A percentile compares a stretch with the other conserved stretches of the same genome.
These are phyloP conservation scores for Allophyes oxyacanthae DNA, from an alignment of 2,888 invertebrate genomes.

Conservation along the genomic window DNA sequence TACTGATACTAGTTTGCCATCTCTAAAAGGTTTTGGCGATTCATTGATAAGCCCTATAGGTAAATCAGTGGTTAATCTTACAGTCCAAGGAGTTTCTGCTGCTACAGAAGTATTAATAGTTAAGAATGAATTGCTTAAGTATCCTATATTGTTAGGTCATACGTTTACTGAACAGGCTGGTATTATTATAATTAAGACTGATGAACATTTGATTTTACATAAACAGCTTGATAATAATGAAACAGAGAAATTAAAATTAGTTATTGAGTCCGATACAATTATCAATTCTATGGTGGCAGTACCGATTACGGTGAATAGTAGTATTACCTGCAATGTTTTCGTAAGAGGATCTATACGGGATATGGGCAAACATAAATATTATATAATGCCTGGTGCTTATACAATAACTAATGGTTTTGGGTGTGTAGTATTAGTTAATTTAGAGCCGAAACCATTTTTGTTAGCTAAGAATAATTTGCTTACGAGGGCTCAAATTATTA, in stretches of 20 bases:
- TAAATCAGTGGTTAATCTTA: conserved; percentile 6
- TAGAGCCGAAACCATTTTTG: neutral
- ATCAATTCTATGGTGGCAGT: neutral
- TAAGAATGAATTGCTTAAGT: conserved; percentile 22
- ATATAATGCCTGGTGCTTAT: conserved; percentile 3
- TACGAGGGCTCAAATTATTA: neutral
- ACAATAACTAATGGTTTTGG: conserved; percentile 1
- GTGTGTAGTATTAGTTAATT: neutral
- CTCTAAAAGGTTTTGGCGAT: neutral
- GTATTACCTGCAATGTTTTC: neutral
- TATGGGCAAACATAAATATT: neutral
- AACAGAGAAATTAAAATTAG: neutral
- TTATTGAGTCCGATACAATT: neutral
- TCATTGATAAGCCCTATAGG: conserved; percentile 11
- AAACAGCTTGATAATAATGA: conserved; percentile 1
- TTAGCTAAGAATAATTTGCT: neutral
- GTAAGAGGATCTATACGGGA: neutral
- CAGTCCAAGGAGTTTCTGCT: conserved; percentile 13
- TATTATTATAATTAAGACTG: conserved; percentile 34
- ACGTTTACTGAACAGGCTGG: conserved; percentile 35
- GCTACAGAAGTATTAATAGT: conserved; percentile 21
- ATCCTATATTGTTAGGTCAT: conserved; percentile 27
- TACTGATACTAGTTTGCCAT: conserved; percentile 1
- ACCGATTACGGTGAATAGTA: neutral
- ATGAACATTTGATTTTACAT: conserved; percentile 9